These are phyloP conservation scores for Campoletis raptor DNA, from an alignment of 2,888 invertebrate genomes.

Conservation along the genomic window DNA sequence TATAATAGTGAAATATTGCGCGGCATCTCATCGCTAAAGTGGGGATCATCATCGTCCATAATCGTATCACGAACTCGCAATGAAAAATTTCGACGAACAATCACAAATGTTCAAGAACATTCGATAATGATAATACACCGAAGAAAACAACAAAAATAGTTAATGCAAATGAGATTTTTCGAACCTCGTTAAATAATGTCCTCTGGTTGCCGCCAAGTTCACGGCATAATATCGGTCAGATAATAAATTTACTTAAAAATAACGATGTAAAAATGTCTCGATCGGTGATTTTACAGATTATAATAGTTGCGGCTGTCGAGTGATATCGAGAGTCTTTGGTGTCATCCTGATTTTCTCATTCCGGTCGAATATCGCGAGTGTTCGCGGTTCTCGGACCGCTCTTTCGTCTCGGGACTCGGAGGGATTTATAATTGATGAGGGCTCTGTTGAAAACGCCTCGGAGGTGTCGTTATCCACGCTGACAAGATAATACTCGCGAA, in stretches of 20 bases:
- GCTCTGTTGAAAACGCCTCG: slow-evolving; percentile 78
- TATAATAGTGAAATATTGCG: slow-evolving; percentile 75
- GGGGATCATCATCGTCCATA: slow-evolving; percentile 76
- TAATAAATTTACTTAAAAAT: slow-evolving; percentile 30
- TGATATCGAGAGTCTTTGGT: slow-evolving; percentile 54
- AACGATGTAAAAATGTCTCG: slow-evolving; percentile 53
- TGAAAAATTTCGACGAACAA: neutral
- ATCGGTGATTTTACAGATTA: slow-evolving; percentile 44
- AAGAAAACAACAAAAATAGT: neutral
- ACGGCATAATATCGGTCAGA: neutral
- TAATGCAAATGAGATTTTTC: neutral
- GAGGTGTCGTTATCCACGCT: slow-evolving; percentile 82
- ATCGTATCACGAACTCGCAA: slow-evolving; percentile 16
- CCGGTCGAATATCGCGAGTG: slow-evolving; percentile 59
- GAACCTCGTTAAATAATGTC: slow-evolving; percentile 1
- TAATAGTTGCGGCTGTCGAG: slow-evolving; percentile 59
- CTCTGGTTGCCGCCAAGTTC: slow-evolving; percentile 12
- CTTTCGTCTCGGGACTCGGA: slow-evolving; percentile 48
- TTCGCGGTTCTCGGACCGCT: slow-evolving; percentile 50
- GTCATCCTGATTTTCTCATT: slow-evolving; percentile 58
- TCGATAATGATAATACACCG: neutral
- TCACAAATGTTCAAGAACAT: neutral
- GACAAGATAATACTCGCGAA: slow-evolving; percentile 83
- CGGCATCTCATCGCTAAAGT: slow-evolving; percentile 77
- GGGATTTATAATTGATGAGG: slow-evolving; percentile 83